Percentiles rank a stretch among this genome's conserved stretches.
phyloP scores from a whole-genome alignment of 2,888 invertebrate species.

The Nephrotoma appendiculata region DNA sequence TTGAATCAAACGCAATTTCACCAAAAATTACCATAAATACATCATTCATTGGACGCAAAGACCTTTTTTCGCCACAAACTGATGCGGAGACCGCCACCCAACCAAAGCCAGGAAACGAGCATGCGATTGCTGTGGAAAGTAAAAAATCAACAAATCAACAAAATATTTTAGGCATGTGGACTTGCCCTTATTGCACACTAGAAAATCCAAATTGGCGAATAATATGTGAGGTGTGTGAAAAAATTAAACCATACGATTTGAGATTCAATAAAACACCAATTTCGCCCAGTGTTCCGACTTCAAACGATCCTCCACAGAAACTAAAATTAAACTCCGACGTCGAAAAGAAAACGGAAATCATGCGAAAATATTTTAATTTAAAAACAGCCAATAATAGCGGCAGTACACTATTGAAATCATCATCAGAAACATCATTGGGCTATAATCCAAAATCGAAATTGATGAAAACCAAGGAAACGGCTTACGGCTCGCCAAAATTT shows the following conservation, averaged over 20 bases:
- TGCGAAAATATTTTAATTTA: constrained; percentile 19
- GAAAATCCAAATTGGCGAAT: constrained; percentile 45
- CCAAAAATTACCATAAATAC: constrained; percentile 11
- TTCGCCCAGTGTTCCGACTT: constrained; percentile 12
- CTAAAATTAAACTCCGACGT: constrained; percentile 13
- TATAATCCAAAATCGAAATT: background rate
- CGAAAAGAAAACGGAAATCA: constrained; percentile 18
- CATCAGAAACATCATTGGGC: constrained; percentile 13
- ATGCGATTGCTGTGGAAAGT: background rate
- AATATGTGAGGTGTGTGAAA: constrained; percentile 45
- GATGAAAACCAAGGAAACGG: background rate
- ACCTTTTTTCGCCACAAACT: background rate
- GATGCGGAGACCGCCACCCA: background rate
- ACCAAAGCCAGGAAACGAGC: background rate
- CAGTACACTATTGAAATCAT: constrained; percentile 12
- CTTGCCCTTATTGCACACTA: constrained; percentile 43
- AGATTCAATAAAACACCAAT: constrained; percentile 6
- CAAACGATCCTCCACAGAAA: background rate
- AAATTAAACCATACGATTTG: constrained; percentile 32
- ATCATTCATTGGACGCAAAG: constrained; percentile 12
- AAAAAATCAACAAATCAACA: background rate
- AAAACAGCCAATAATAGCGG: background rate
- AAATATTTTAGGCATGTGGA: constrained; percentile 28
- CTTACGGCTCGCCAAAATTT: constrained; percentile 8
- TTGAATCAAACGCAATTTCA: constrained; percentile 28